phyloP scores from a whole-genome alignment of 2,113 vertebrate genomes.

The Macrotis lagotis region DNA sequence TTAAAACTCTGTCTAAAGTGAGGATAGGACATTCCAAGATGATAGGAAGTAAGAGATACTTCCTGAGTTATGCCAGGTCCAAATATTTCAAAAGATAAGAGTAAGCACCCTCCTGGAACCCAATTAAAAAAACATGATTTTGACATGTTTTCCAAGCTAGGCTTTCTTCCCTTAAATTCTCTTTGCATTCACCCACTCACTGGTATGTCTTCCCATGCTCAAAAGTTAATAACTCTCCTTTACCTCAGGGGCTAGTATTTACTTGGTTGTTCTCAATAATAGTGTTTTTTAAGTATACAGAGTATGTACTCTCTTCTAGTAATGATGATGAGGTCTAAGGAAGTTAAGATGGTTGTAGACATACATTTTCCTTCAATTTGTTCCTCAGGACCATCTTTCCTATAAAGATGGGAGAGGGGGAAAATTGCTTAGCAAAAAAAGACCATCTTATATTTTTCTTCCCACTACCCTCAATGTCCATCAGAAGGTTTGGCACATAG shows the following conservation, averaged over 20 bases:
- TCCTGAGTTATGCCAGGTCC: neutral
- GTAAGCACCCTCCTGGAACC: neutral
- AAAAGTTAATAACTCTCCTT: constrained; percentile 2
- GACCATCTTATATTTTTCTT: neutral
- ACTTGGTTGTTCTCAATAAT: neutral
- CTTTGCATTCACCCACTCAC: neutral
- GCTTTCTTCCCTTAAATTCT: neutral
- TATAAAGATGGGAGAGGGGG: neutral
- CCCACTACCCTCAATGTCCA: neutral
- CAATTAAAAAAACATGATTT: neutral
- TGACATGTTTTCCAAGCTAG: neutral
- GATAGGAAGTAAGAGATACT: neutral
- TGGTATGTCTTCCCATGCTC: neutral
- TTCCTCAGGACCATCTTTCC: neutral
- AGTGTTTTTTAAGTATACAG: neutral
- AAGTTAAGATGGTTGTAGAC: neutral
- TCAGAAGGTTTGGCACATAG: constrained; percentile 7
- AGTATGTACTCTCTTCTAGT: neutral
- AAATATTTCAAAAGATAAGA: neutral
- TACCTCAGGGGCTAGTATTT: neutral
- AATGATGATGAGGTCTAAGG: neutral
- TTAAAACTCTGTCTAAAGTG: constrained; percentile 12
- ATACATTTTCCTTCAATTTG: neutral
- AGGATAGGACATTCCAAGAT: neutral
- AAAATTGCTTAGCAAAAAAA: neutral